These are phyloP conservation scores for Xenentodon cancila DNA, from an alignment of 2,797 vertebrate species.

Conservation along the genomic window DNA sequence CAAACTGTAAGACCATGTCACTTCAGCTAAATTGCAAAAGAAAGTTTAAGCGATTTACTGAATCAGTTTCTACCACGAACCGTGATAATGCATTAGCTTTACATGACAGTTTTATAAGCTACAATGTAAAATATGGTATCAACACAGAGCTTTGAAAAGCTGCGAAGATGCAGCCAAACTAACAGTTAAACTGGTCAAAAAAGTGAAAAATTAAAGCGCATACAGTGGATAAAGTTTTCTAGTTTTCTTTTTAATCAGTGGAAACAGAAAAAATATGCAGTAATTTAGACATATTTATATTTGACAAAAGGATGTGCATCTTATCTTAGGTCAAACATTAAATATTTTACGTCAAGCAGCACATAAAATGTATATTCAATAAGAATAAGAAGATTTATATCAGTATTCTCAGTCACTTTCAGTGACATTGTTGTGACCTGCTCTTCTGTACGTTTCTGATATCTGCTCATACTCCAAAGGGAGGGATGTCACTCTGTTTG, in stretches of 20 bases:
- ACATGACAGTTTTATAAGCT: constrained; percentile 8
- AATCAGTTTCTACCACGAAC: neutral
- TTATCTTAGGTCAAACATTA: no score
- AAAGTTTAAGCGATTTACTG: constrained; percentile 7
- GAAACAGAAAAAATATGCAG: no score
- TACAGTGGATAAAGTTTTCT: no score
- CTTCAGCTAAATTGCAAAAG: neutral
- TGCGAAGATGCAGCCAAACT: no score
- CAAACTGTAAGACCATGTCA: neutral
- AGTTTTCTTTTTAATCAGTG: no score
- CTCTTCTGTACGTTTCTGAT: constrained; percentile 3
- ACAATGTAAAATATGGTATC: constrained; percentile 1
- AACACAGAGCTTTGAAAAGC: neutral
- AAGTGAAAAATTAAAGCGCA: no score
- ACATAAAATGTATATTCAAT: no score
- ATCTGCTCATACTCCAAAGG: constrained; percentile 2
- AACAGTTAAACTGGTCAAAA: no score
- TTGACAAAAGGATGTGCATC: no score
- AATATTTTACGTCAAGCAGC: no score
- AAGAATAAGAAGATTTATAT: no score
- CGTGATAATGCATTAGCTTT: constrained; percentile 1
- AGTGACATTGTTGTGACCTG: neutral
- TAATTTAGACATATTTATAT: no score
- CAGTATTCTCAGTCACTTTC: neutral
- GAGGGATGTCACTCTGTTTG: constrained; percentile 12